These are phyloP conservation scores for Mellivora capensis DNA, from an alignment of 2,113 vertebrate species.

Conservation along the genomic window DNA sequence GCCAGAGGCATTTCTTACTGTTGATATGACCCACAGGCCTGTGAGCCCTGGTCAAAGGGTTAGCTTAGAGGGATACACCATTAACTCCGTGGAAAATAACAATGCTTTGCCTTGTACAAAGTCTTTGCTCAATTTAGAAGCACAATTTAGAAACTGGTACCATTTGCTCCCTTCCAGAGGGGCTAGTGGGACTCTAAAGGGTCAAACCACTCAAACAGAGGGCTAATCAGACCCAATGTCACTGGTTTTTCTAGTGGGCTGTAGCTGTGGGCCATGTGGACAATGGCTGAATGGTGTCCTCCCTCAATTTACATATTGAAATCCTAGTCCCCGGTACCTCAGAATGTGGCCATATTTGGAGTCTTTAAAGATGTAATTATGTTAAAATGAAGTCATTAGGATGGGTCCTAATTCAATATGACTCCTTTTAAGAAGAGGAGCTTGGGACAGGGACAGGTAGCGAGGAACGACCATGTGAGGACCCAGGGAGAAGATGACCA, in stretches of 20 bases:
- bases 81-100: background rate
- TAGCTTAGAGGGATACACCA: background rate
- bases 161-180: background rate
- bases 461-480: background rate
- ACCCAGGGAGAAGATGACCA: background rate
- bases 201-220: background rate
- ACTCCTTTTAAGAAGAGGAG: background rate
- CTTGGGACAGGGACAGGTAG: background rate
- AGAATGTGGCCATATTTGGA: background rate
- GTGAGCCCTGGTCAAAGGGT: background rate
- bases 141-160: background rate
- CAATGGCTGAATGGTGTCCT: no score
- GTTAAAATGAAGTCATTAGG: background rate
- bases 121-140: background rate
- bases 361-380: background rate
- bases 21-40: background rate
- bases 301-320: background rate
- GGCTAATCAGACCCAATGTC: background rate
- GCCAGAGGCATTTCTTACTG: background rate
- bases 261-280: background rate
- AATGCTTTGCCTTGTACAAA: accelerated
- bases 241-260: background rate
- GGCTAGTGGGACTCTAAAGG: background rate
- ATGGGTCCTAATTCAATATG: background rate
- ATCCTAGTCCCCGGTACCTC: background rate